Percentiles rank a stretch among this genome's conserved stretches.
Conservation (phyloP, 2,113 vertebrate genomes). For the Cricetomys ansorgei region DNA sequence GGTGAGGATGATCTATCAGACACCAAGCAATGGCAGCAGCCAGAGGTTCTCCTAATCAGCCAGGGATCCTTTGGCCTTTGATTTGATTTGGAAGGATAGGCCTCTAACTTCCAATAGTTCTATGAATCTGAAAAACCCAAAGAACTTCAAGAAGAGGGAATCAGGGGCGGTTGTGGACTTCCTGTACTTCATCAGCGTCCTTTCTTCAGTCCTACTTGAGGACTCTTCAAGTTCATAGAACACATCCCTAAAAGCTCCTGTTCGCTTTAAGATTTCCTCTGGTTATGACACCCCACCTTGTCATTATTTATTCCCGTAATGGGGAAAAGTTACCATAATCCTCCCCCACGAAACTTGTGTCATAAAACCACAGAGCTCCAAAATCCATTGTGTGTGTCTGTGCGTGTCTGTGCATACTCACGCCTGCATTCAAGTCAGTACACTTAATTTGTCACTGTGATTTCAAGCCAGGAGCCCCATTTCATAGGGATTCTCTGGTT, state of each 20-base stretch:
- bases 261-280: not conserved
- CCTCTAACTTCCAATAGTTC: not conserved
- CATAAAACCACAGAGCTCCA: not conserved
- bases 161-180: not conserved
- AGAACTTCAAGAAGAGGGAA: not conserved
- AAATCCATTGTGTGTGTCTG: not conserved
- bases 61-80: not conserved
- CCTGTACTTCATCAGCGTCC: not conserved
- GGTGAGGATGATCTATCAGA: not conserved
- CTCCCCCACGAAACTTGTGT: not conserved
- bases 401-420: not conserved
- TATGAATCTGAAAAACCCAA: not conserved
- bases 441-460: not conserved
- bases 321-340: not conserved
- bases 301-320: not conserved
- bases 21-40: no score
- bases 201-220: not conserved
- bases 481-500: constrained; percentile 52
- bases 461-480: constrained; percentile 35
- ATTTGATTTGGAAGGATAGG: not conserved
- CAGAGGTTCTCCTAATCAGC: not conserved
- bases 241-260: not conserved
- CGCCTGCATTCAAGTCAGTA: not conserved
- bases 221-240: not conserved
- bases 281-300: not conserved